A percentile compares a stretch with the other conserved stretches of the same genome.
phyloP scores from a whole-genome alignment of 2,113 vertebrate species.

The Lipotes vexillifer region DNA sequence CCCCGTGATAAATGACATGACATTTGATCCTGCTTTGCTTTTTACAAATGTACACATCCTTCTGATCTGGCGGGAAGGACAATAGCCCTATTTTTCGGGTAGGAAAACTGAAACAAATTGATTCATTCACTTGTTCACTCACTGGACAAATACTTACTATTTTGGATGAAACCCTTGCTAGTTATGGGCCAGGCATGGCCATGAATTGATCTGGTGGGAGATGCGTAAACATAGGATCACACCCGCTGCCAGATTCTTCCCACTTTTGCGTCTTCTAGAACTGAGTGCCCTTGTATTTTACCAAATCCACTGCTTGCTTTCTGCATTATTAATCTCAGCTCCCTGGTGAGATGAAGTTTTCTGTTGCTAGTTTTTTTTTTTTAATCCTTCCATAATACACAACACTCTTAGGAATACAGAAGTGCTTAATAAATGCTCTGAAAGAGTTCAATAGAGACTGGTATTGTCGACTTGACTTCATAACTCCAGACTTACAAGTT shows the following conservation, averaged over 20 bases:
- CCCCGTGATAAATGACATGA: accelerated
- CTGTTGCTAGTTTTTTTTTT: neutral
- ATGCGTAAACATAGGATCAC: accelerated
- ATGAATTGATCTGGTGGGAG: neutral
- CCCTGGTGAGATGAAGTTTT: neutral
- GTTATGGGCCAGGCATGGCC: neutral
- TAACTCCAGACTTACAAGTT: neutral
- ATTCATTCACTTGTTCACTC: neutral
- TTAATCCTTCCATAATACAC: neutral
- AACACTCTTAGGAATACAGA: neutral
- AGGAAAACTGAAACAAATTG: neutral
- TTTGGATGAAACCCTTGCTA: neutral
- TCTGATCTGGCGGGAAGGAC: no score
- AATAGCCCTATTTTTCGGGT: neutral
- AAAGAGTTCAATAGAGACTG: neutral
- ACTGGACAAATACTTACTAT: neutral
- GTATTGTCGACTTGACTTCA: neutral
- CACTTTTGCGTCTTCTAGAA: accelerated
- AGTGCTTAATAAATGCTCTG: neutral
- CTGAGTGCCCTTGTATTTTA: neutral
- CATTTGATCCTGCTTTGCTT: neutral
- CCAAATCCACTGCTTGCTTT: neutral
- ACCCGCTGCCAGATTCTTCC: neutral
- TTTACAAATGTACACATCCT: neutral
- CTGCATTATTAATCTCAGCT: neutral